These are phyloP conservation scores for Sturmia bella DNA, from an alignment of 2,888 invertebrate genomes.

Conservation along the genomic window DNA sequence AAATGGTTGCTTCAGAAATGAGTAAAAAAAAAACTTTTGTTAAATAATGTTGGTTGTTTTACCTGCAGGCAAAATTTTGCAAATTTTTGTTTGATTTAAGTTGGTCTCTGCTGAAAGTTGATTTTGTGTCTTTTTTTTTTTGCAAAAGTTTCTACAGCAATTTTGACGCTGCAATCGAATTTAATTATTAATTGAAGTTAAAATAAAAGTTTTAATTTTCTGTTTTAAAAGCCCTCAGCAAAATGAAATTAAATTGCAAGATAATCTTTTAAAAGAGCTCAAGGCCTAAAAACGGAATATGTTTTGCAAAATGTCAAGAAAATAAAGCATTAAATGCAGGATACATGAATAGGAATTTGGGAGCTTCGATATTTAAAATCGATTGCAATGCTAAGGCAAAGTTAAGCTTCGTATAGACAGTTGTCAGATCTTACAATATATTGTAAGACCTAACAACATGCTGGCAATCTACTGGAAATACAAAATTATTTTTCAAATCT, in stretches of 20 bases:
- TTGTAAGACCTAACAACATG: too few relatives aligned
- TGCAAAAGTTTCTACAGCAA: constrained; percentile 39
- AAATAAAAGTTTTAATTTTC: constrained; percentile 46
- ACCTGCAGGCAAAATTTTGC: constrained; percentile 27
- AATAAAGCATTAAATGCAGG: too few relatives aligned
- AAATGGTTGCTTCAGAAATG: not conserved
- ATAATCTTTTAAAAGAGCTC: not conserved
- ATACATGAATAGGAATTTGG: too few relatives aligned
- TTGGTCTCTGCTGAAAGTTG: constrained; percentile 36
- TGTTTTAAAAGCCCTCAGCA: not conserved
- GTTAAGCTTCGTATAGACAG: too few relatives aligned
- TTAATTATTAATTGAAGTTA: constrained; percentile 67
- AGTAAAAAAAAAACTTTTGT: not conserved
- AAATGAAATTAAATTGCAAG: constrained; percentile 4
- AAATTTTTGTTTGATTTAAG: constrained; percentile 35
- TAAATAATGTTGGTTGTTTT: constrained; percentile 11
- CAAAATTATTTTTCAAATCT: too few relatives aligned
- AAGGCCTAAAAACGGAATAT: too few relatives aligned
- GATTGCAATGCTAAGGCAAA: too few relatives aligned
- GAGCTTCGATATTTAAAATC: too few relatives aligned
- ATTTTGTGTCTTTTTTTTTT: constrained; percentile 26
- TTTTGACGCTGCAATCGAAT: constrained; percentile 57
- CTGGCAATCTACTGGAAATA: too few relatives aligned
- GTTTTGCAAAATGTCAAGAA: too few relatives aligned
- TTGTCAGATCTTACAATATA: too few relatives aligned